phyloP scores from a whole-genome alignment of 2,797 vertebrate species.

The Rhodeus uyekii region DNA sequence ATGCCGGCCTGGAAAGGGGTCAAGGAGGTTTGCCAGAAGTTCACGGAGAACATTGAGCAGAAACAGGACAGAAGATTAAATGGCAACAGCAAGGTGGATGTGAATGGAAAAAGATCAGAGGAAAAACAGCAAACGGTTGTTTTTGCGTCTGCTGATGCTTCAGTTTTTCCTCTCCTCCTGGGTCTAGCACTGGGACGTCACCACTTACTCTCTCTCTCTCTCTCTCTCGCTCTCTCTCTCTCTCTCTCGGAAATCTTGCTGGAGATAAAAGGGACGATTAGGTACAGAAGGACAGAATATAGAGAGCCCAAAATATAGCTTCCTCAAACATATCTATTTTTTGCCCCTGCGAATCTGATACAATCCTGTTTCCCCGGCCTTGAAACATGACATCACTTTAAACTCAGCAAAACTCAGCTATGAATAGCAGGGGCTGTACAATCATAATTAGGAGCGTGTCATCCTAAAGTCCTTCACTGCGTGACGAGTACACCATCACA shows the following conservation, averaged over 20 bases:
- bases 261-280: slow-evolving; percentile 17
- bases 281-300: slow-evolving; percentile 21
- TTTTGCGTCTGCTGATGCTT: slow-evolving; percentile 27
- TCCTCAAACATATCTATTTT: slow-evolving; percentile 40
- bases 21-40: slow-evolving; percentile 58
- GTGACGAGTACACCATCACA: neutral
- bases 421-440: slow-evolving; percentile 27
- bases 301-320: slow-evolving; percentile 32
- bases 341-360: slow-evolving; percentile 9
- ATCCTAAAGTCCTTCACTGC: slow-evolving; percentile 16
- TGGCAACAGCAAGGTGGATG: neutral
- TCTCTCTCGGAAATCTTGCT: slow-evolving; percentile 1
- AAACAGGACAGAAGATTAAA: slow-evolving; percentile 11
- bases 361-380: slow-evolving; percentile 16
- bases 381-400: slow-evolving; percentile 39
- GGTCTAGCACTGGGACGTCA: neutral
- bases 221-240: neutral
- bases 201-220: neutral
- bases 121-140: slow-evolving; percentile 11
- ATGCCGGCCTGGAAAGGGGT: slow-evolving; percentile 61
- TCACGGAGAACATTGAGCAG: slow-evolving; percentile 39
- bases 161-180: neutral
- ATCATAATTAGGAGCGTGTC: slow-evolving; percentile 7
- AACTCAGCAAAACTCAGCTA: slow-evolving; percentile 44
- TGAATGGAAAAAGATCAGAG: slow-evolving; percentile 6